A percentile compares a stretch with the other conserved stretches of the same genome.
phyloP scores from a whole-genome alignment of 2,113 vertebrate species.

The Mobula hypostoma region DNA sequence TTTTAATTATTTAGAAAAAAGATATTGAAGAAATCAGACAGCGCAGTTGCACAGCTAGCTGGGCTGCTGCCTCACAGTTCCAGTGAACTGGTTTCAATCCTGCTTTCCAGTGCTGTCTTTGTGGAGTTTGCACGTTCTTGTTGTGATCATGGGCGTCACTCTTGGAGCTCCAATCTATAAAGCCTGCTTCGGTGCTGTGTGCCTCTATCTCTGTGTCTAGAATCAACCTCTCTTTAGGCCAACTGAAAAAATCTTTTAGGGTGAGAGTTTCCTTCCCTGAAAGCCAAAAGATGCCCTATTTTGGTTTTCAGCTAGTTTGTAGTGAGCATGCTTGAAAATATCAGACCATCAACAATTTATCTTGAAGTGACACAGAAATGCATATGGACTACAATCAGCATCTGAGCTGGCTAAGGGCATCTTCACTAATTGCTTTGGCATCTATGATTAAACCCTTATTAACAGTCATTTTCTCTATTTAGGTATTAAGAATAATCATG shows the following conservation, averaged over 20 bases:
- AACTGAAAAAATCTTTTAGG: not conserved
- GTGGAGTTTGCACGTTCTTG: too few species aligned
- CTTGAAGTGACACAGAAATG: not conserved
- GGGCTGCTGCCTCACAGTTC: too few species aligned
- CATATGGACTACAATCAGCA: not conserved
- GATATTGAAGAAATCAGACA: not conserved
- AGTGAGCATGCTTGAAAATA: not conserved
- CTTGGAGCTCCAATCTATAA: too few species aligned
- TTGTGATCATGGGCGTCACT: too few species aligned
- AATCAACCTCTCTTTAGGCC: not conserved
- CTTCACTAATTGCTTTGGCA: not conserved
- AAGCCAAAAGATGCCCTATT: not conserved
- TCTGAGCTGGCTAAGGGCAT: not conserved
- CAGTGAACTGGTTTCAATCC: too few species aligned
- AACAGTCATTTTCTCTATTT: not conserved
- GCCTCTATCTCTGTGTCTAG: too few species aligned
- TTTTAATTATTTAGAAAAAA: not conserved
- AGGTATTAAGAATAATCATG: too few species aligned
- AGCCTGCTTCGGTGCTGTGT: too few species aligned
- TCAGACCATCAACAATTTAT: not conserved
- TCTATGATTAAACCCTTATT: not conserved
- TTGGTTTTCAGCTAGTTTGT: not conserved
- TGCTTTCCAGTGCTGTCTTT: too few species aligned
- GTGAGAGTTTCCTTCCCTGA: not conserved
- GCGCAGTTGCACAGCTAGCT: too few species aligned